A percentile compares a stretch with the other conserved stretches of the same genome.
Evolutionary conservation across 2,888 invertebrate species (phyloP).

Genomic region (Temnothorax ravouxi): DNA sequence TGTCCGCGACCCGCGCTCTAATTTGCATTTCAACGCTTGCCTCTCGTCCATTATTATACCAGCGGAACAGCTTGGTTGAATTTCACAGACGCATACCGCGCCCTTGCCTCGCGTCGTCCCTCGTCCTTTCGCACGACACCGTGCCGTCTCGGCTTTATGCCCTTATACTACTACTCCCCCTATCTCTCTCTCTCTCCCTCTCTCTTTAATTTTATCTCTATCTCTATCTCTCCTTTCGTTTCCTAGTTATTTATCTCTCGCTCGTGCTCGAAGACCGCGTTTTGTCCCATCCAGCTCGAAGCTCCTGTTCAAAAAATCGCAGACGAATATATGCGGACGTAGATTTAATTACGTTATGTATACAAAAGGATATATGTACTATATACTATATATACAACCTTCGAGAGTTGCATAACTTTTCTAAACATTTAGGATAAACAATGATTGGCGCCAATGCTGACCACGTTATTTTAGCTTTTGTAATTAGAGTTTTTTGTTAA

Average conservation of each 20-base stretch:
- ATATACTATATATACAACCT: conserved; percentile 44
- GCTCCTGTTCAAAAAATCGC: conserved; percentile 38
- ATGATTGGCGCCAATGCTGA: background rate
- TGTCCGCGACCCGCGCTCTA: conserved; percentile 85
- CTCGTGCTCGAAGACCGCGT: conserved; percentile 17
- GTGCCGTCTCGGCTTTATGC: conserved; percentile 58
- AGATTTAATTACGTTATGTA: conserved; percentile 42
- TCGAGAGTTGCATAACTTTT: background rate
- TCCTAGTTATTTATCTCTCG: conserved; percentile 29
- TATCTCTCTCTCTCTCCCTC: background rate
- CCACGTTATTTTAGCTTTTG: background rate
- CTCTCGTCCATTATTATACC: conserved; percentile 85
- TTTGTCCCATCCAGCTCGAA: background rate
- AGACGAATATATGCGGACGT: background rate
- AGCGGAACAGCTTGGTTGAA: conserved; percentile 85
- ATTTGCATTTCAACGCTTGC: conserved; percentile 86
- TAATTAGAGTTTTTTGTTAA: background rate
- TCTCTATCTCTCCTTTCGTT: conserved; percentile 3
- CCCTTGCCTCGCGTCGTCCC: conserved; percentile 52
- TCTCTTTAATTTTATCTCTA: background rate
- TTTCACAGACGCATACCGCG: conserved; percentile 82
- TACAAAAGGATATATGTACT: conserved; percentile 5
- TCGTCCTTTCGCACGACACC: conserved; percentile 22
- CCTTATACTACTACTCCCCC: conserved; percentile 32
- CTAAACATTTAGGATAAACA: background rate